Evolutionary conservation across 1,140 invertebrate species (phyloP).

Genomic region (Cheumatopsyche charites): DNA sequence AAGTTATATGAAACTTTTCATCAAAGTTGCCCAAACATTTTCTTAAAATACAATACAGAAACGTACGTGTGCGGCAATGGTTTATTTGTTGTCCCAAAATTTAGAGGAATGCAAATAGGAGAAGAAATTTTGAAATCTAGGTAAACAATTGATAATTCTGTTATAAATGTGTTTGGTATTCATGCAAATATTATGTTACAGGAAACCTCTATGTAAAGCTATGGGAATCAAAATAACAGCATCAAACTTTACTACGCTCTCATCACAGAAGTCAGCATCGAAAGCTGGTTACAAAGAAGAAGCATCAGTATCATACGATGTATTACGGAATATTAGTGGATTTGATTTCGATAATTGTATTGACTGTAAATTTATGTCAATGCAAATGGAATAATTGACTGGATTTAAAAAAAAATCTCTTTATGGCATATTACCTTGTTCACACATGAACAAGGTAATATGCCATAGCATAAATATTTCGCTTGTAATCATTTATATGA

Average conservation of each 20-base stretch:
- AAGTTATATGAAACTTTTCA: constrained; percentile 24
- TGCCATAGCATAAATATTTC: no score
- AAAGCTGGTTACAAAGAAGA: constrained; percentile 32
- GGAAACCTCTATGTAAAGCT: constrained; percentile 35
- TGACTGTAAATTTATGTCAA: no score
- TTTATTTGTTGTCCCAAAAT: constrained; percentile 32
- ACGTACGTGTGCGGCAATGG: constrained; percentile 26
- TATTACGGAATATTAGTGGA: background rate
- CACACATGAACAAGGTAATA: no score
- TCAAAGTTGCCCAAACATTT: constrained; percentile 27
- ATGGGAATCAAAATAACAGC: constrained; percentile 31
- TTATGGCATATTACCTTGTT: no score
- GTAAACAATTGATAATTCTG: background rate
- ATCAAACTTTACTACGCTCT: constrained; percentile 21
- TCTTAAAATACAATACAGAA: constrained; percentile 33
- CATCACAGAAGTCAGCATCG: constrained; percentile 32
- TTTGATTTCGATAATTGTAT: constrained; percentile 2
- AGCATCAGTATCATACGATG: constrained; percentile 20
- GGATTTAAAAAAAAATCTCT: no score
- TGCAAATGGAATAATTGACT: no score
- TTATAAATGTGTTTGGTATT: no score
- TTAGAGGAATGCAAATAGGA: constrained; percentile 34
- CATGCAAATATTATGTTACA: no score
- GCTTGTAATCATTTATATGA: no score
- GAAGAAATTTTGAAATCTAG: constrained; percentile 37